Percentiles rank a stretch among this genome's conserved stretches.
These are phyloP conservation scores for Aurelia sp. DNA, from an alignment of 30 jellyfish, hydroid and myxozoan species.

Conservation along the genomic window DNA sequence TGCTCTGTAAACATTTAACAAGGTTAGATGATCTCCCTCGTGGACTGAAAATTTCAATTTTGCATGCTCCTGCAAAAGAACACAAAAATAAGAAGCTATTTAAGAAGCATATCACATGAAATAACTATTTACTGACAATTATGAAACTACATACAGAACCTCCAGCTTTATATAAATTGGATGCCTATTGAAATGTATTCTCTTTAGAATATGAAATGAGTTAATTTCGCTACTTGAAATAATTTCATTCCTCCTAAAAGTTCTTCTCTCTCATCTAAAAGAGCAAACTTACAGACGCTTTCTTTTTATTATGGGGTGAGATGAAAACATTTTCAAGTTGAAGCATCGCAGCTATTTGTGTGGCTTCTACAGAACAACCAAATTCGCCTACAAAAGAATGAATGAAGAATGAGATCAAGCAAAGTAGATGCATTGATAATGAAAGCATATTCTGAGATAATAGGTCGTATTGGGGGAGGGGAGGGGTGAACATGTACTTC, in stretches of 20 bases:
- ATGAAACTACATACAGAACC: no score
- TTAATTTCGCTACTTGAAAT: no score
- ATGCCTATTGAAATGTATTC: no score
- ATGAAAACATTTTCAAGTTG: conserved; percentile 90
- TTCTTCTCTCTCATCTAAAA: background rate
- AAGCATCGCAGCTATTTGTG: conserved; percentile 95
- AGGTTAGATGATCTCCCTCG: conserved; percentile 99
- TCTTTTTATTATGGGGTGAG: conserved; percentile 69
- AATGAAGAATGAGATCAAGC: no score
- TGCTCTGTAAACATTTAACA: conserved; percentile 93
- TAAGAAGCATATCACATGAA: conserved; percentile 8
- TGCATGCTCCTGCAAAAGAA: conserved; percentile 70
- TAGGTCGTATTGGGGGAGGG: no score
- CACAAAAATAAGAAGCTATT: background rate
- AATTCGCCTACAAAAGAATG: conserved; percentile 69
- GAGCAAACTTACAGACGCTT: conserved; percentile 56
- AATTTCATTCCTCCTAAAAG: no score
- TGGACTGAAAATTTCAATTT: conserved; percentile 83
- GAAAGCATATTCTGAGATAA: no score
- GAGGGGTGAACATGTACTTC: no score
- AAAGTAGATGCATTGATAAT: no score
- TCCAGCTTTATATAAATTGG: no score
- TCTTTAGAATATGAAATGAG: no score
- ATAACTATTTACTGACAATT: background rate
- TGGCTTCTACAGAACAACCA: conserved; percentile 98